Percentiles rank a stretch among this genome's conserved stretches.
Conservation (phyloP, 2,113 vertebrate species). For the Thunnus thynnus region DNA sequence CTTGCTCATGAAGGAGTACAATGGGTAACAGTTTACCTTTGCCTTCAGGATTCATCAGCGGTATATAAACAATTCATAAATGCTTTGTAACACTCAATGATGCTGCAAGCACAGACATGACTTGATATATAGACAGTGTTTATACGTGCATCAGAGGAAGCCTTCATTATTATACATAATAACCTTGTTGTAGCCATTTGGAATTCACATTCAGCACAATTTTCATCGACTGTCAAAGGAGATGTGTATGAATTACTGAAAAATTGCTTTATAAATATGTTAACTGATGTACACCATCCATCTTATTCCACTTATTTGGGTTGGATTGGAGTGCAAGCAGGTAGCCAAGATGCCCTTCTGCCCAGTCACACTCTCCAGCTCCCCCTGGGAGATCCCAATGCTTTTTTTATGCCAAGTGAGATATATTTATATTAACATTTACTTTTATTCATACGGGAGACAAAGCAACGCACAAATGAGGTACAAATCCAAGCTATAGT, state of each 20-base stretch:
- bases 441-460: too few species aligned
- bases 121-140: background rate
- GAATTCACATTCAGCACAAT: background rate
- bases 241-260: background rate
- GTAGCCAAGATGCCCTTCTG: constrained; percentile 4
- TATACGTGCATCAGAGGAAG: background rate
- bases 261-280: background rate
- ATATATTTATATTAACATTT: background rate
- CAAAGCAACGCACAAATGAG: too few species aligned
- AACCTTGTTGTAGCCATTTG: background rate
- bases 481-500: too few species aligned
- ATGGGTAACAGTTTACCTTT: constrained; percentile 49
- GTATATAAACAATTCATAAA: constrained; percentile 26
- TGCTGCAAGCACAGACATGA: background rate
- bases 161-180: background rate
- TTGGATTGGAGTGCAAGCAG: constrained; percentile 19
- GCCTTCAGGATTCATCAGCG: constrained; percentile 24
- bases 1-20: constrained; percentile 53
- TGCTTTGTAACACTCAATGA: background rate
- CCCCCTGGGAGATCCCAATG: background rate
- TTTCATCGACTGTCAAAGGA: background rate
- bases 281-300: background rate
- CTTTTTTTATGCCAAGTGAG: constrained; percentile 4
- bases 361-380: constrained; percentile 4
- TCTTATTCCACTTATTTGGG: constrained; percentile 21